Evolutionary conservation across 2,797 vertebrate species (phyloP).

Genomic region (Chrosomus eos): DNA sequence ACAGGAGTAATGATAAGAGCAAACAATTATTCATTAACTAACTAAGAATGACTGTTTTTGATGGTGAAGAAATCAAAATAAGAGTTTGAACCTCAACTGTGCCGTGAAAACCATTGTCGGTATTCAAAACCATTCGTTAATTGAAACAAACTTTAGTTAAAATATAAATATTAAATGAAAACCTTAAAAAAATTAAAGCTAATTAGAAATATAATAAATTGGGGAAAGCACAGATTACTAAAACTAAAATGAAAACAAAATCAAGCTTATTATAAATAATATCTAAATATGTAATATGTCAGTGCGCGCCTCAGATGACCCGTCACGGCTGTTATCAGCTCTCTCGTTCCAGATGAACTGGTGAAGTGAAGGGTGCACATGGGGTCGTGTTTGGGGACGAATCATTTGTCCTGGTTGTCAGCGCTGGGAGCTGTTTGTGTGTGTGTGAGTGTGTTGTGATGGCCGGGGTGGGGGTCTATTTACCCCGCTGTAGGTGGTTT

Average conservation of each 20-base stretch:
- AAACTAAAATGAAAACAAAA: not conserved
- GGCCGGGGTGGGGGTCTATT: slow-evolving; percentile 38
- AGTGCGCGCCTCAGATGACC: not conserved
- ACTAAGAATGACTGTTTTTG: not conserved
- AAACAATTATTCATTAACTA: too few species aligned
- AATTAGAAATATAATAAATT: not conserved
- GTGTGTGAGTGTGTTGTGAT: slow-evolving; percentile 30
- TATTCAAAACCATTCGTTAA: not conserved
- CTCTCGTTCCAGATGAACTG: slow-evolving; percentile 30
- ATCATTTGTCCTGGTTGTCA: slow-evolving; percentile 44
- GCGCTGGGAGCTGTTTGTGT: slow-evolving; percentile 18
- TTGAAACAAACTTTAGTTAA: not conserved
- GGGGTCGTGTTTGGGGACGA: slow-evolving; percentile 20
- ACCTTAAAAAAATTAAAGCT: not conserved
- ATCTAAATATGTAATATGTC: slow-evolving; percentile 27
- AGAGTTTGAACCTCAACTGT: slow-evolving; percentile 16
- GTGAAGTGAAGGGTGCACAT: slow-evolving; percentile 39
- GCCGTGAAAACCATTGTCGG: not conserved
- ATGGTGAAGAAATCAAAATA: slow-evolving; percentile 17
- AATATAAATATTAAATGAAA: not conserved
- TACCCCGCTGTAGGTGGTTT: slow-evolving; percentile 59
- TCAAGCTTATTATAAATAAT: not conserved
- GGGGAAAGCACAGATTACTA: not conserved
- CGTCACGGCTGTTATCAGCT: slow-evolving; percentile 22
- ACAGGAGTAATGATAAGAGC: not conserved